These are phyloP conservation scores for Macquaria australasica DNA, from an alignment of 2,113 vertebrate species.

Conservation along the genomic window DNA sequence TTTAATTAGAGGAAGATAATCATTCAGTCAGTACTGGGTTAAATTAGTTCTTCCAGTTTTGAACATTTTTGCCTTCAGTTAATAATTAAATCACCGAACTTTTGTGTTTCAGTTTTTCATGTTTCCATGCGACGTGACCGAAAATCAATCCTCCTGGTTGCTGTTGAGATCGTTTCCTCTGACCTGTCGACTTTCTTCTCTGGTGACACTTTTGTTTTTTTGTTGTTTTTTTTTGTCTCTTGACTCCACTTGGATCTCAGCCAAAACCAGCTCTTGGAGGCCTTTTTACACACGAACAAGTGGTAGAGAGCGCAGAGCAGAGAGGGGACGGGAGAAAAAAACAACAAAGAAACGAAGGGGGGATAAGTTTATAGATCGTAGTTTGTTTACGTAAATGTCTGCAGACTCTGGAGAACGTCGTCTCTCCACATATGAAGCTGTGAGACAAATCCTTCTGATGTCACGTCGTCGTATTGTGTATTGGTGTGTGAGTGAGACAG, in stretches of 20 bases:
- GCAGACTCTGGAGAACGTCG: background rate
- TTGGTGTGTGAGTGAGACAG: slow-evolving; percentile 8
- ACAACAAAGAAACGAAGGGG: background rate
- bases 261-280: slow-evolving; percentile 68
- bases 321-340: background rate
- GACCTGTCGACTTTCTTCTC: slow-evolving; percentile 49
- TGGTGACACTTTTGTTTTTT: slow-evolving; percentile 57
- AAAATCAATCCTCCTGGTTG: background rate
- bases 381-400: background rate
- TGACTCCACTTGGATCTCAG: slow-evolving; percentile 69
- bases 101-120: background rate
- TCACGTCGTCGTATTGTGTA: background rate
- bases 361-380: background rate
- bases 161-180: background rate
- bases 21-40: too few relatives aligned
- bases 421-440: background rate
- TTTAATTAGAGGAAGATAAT: background rate
- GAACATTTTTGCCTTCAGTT: background rate
- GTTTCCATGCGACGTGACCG: background rate
- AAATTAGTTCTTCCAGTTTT: too few relatives aligned
- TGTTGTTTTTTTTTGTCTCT: slow-evolving; percentile 68
- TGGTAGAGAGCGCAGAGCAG: background rate
- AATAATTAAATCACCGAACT: background rate
- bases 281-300: slow-evolving; percentile 49
- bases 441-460: slow-evolving; percentile 2